Evolutionary conservation across 2,797 vertebrate species (phyloP).

Genomic region (Protosalanx chinensis): DNA sequence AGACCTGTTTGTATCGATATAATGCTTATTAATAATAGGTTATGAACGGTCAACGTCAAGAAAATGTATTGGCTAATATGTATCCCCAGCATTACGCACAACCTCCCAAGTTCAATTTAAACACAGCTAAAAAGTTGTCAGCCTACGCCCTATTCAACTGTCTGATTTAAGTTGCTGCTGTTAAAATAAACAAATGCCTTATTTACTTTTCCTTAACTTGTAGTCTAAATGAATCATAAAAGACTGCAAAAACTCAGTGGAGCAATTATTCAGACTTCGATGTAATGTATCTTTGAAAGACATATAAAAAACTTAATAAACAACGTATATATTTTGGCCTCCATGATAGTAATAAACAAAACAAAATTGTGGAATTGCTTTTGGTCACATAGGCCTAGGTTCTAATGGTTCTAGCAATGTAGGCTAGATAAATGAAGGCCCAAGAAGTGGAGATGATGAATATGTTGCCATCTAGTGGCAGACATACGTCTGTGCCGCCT

Average conservation of each 20-base stretch:
- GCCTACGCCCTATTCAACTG: background rate
- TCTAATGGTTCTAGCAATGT: background rate
- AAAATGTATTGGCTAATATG: too few relatives aligned
- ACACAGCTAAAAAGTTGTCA: background rate
- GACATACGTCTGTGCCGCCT: constrained; percentile 34
- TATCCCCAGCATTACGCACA: too few relatives aligned
- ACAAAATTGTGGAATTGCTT: background rate
- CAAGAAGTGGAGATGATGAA: constrained; percentile 37
- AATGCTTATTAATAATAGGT: too few relatives aligned
- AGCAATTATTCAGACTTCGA: background rate
- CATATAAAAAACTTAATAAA: constrained; percentile 36
- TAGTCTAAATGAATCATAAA: constrained; percentile 5
- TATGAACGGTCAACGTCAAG: too few relatives aligned
- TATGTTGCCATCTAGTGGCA: constrained; percentile 84
- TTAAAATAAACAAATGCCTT: background rate
- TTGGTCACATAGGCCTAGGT: background rate
- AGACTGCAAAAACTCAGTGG: background rate
- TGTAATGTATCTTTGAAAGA: constrained; percentile 35
- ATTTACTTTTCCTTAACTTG: constrained; percentile 7
- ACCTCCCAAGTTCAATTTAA: too few relatives aligned
- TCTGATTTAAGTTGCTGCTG: background rate
- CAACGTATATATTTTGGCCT: background rate
- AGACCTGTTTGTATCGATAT: too few relatives aligned
- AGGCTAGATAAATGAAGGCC: background rate
- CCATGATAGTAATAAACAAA: background rate